Evolutionary conservation across 2,888 invertebrate genomes (phyloP).

Genomic region (Meliscaeva auricollis): DNA sequence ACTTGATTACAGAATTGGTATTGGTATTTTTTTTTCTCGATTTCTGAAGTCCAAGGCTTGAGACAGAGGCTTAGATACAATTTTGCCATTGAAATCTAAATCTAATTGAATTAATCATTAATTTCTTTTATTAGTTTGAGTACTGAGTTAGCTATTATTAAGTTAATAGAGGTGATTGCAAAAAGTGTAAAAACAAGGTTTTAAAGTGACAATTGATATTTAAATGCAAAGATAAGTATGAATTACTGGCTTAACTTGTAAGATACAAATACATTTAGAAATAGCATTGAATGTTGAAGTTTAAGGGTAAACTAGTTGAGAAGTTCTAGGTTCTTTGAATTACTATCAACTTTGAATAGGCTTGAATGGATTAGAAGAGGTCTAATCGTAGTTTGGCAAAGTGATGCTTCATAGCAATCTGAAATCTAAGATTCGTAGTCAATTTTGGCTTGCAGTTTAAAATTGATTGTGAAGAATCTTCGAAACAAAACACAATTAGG

Average conservation of each 20-base stretch:
- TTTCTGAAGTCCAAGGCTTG: slow-evolving; percentile 66
- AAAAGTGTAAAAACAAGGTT: slow-evolving; percentile 5
- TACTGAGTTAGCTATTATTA: slow-evolving; percentile 2
- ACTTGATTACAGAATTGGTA: slow-evolving; percentile 47
- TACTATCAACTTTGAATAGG: background rate
- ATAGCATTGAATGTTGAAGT: slow-evolving; percentile 11
- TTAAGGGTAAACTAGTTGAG: slow-evolving; percentile 12
- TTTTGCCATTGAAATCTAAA: slow-evolving; percentile 59
- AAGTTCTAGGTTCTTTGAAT: background rate
- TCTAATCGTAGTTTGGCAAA: background rate
- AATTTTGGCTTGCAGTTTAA: too few relatives aligned
- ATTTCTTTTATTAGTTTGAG: background rate
- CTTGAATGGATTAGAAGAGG: background rate
- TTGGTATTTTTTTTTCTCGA: slow-evolving; percentile 16
- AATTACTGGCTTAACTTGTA: background rate
- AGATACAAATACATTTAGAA: background rate
- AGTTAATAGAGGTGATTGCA: background rate
- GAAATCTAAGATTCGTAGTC: too few relatives aligned
- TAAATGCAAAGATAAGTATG: background rate
- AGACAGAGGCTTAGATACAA: background rate
- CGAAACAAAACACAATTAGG: too few relatives aligned
- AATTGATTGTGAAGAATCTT: too few relatives aligned
- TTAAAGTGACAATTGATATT: slow-evolving; percentile 5
- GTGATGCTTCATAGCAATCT: too few relatives aligned
- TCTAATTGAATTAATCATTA: slow-evolving; percentile 17